phyloP scores from a whole-genome alignment of 2,113 vertebrate genomes.

The Aegithalos caudatus region DNA sequence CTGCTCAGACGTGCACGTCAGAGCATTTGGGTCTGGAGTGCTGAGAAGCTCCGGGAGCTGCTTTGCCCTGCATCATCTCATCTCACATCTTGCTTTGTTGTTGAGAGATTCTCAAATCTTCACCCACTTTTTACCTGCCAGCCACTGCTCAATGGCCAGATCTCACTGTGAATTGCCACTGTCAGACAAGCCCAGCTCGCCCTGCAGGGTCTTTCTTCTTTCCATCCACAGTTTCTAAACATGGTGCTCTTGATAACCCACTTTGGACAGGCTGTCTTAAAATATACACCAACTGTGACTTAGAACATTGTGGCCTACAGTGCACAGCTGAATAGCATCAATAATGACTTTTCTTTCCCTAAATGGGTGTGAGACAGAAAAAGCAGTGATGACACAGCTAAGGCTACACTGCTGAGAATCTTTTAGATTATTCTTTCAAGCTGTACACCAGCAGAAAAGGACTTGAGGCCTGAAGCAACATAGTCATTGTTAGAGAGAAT shows the following conservation, averaged over 20 bases:
- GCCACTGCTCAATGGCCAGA: accelerated
- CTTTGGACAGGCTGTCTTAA: neutral
- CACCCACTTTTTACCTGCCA: neutral
- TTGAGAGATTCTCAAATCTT: neutral
- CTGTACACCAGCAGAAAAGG: neutral
- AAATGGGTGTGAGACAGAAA: neutral
- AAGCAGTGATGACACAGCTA: neutral
- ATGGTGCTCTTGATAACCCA: neutral
- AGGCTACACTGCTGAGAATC: neutral
- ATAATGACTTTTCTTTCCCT: neutral
- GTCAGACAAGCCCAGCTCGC: neutral
- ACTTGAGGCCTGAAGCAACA: neutral
- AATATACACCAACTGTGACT: neutral
- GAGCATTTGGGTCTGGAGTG: neutral
- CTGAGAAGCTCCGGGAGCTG: neutral
- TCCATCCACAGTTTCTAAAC: neutral
- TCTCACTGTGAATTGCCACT: neutral
- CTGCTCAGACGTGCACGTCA: neutral
- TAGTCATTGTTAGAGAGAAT: neutral
- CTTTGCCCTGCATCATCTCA: neutral
- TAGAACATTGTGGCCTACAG: neutral
- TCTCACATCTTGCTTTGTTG: neutral
- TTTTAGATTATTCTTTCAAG: neutral
- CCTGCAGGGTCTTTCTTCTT: neutral
- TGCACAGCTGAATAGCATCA: neutral